Base-by-base conservation (phyloP, 2,888 invertebrate species). In the Panopea generosa region DNA sequence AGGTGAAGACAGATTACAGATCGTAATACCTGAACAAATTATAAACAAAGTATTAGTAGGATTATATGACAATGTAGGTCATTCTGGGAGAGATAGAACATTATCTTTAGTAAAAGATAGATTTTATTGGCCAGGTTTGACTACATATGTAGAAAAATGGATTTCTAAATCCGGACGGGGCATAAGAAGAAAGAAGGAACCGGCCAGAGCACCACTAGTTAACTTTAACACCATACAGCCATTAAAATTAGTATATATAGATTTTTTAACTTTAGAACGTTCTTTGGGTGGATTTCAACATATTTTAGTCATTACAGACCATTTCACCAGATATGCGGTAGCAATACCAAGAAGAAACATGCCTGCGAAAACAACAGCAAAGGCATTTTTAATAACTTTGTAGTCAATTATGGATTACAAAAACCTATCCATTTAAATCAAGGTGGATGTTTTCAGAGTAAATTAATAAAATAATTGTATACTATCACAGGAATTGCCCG, bases 81-180 rank as follows among this genome's bases (percentile, higher is more conserved):
- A 59, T 29, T 29, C 57, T 7, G 55, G 74, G 11, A 6, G 18
- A n/a, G 68, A 74, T 16, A 50, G 57, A 18, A 50, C 63, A 9
- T 26, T 45, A 11, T 33, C 20, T 49, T 67, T 73, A 24, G 63
- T 53, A 1, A 47, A 60, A 27, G 67, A 66, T 9, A 55, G 61
- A 29, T 66, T 77, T 70, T 60, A n/a, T 33, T 79, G 78, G 74
- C 68, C 74, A 16, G 16, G 24, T 11, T 71, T 79, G 75, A 55
- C 18, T 9, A 49, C 18, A 16, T 59, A 78, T 20, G 66, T 78
- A 24, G 63, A 61, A n/a, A 16, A 47, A 6, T 68, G 50, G 14
- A 29, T 72, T 1, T 63, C 57, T 2, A 27, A 62, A 24, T 26
- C 1, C n/a, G 67, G 68, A 59, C 20, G 18, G 1, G 71, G 71